phyloP scores from a whole-genome alignment of 2,797 vertebrate species.

The Nothura maculosa region DNA sequence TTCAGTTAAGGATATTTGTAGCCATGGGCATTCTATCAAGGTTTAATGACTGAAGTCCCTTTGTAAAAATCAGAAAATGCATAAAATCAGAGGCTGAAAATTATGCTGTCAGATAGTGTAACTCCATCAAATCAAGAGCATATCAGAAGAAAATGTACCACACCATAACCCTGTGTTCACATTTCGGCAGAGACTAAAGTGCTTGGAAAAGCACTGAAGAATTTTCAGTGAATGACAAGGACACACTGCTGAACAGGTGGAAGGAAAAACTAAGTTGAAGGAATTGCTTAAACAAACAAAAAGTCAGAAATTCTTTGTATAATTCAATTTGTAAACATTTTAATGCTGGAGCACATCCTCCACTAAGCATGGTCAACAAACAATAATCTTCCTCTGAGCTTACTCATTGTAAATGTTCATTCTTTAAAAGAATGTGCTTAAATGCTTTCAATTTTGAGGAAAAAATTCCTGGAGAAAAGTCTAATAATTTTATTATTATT shows the following conservation, averaged over 20 bases:
- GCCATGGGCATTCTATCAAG: neutral
- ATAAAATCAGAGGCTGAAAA: neutral
- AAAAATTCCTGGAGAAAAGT: neutral
- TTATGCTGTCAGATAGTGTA: neutral
- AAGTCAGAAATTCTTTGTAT: neutral
- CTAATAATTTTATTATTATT: fast-evolving
- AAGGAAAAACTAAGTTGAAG: neutral
- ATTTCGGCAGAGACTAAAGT: neutral
- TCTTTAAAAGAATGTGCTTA: neutral
- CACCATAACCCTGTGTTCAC: neutral
- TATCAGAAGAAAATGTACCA: neutral
- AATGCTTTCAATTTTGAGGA: neutral
- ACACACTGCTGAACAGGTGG: neutral
- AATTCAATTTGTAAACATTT: neutral
- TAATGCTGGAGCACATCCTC: neutral
- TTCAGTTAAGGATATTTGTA: neutral
- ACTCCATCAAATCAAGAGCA: neutral
- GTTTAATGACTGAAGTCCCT: neutral
- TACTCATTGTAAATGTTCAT: neutral
- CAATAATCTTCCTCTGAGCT: neutral
- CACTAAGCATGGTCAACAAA: neutral
- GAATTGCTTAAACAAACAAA: neutral
- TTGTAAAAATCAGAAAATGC: neutral
- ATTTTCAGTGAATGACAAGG: neutral
- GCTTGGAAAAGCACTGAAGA: neutral